Evolutionary conservation across 2,113 vertebrate species (phyloP), one percentile per base, ranked within the genome.

Genomic region (Panthera leo): DNA sequence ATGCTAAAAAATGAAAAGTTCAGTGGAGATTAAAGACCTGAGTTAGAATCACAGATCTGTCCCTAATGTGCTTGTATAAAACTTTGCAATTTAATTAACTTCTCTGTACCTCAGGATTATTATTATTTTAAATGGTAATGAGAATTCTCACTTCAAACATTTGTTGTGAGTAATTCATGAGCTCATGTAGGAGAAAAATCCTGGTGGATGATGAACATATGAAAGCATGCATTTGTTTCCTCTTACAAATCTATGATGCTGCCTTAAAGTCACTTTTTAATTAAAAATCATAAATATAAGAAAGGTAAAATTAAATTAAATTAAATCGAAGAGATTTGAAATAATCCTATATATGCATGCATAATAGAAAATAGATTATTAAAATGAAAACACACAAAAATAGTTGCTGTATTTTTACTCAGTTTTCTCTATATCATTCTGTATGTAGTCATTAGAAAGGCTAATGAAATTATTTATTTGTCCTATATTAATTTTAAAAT

Each of bases 41-140:
- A 78, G 2, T 31, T 70, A 42, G 15, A 95, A 85, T 85, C 39
- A 55, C 15, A 95, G n/a, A 31, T 70, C 16, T 67, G 58, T 70
- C 16, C 67, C 27, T 68, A 87, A 71, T 10, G 25, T 79, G 3
- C 53, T 84, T 55, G 14, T 65, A 48, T 67, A 88, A 84, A 87
- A 58, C 5, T 48, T 83, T 34, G 21, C 10, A 55, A 93, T 61
- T 93, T 88, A 73, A 83, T 94, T 80, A 87, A 67, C 3, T 71
- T 93, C 25, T 53, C 10, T 91, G 11, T 80, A 78, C 23, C 42
- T 80, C 10, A 61, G 11, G 5, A 31, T 73, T 94, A 80, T 73
- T 94, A 67, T 71, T 87, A 78, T 80, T 88, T 95, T 39, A 93
- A 91, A 65, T 73, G 9, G 18, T 63, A 58, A 68, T 89, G 31